phyloP scores from a whole-genome alignment of 2,113 vertebrate genomes.

The Chaenogobius annularis region DNA sequence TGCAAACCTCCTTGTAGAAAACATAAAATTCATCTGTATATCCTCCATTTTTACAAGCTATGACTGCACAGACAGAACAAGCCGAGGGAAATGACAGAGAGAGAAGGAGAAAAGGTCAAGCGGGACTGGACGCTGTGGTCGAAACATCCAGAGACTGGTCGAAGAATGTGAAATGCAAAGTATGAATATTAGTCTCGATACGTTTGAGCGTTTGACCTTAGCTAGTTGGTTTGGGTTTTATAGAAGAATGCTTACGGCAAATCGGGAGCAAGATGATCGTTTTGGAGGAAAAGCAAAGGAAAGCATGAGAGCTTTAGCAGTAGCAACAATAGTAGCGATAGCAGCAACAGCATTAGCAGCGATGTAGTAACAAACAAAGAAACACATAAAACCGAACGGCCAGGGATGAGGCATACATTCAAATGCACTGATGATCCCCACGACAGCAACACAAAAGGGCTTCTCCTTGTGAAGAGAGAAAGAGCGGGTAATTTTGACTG shows the following conservation, averaged over 20 bases:
- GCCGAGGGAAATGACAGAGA: conserved; percentile 44
- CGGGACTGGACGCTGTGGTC: conserved; percentile 23
- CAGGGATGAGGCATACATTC: conserved; percentile 20
- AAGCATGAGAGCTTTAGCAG: conserved; percentile 60
- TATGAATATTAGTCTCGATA: background rate
- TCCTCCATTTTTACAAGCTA: conserved; percentile 64
- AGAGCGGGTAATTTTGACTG: background rate
- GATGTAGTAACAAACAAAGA: conserved; percentile 54
- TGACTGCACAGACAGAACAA: conserved; percentile 60
- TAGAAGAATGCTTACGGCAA: conserved; percentile 11
- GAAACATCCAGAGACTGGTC: conserved; percentile 34
- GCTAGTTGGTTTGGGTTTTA: conserved; percentile 30
- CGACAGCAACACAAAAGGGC: background rate
- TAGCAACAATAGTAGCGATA: conserved; percentile 56
- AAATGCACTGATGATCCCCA: conserved; percentile 21
- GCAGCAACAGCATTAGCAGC: conserved; percentile 73
- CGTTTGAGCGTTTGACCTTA: conserved; percentile 49
- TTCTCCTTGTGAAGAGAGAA: background rate
- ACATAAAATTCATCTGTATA: conserved; percentile 56
- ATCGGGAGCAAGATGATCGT: conserved; percentile 14
- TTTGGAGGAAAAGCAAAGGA: conserved; percentile 33
- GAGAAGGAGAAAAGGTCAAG: conserved; percentile 17
- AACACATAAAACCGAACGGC: conserved; percentile 22
- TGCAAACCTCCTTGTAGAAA: conserved; percentile 80
- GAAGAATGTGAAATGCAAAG: conserved; percentile 6